These are phyloP conservation scores for Otocyon megalotis DNA, from an alignment of 2,113 vertebrate genomes.

Conservation along the genomic window DNA sequence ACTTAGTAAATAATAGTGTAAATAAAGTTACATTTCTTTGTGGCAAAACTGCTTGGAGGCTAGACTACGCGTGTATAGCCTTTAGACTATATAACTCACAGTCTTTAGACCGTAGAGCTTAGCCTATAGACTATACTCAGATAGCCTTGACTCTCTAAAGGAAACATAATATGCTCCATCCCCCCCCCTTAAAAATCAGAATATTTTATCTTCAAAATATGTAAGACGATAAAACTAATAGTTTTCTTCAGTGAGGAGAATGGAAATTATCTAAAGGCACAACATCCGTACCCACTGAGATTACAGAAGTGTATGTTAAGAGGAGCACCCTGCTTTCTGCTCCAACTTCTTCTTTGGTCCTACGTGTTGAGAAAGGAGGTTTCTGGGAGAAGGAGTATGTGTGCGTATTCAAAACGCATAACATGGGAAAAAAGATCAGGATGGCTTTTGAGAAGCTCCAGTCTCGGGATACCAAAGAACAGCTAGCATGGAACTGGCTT, in stretches of 20 bases:
- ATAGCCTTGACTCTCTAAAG: not conserved
- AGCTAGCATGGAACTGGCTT: slow-evolving; percentile 21
- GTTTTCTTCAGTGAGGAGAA: slow-evolving; percentile 6
- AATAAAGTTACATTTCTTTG: not conserved
- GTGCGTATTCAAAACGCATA: not conserved
- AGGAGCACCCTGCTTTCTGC: not conserved
- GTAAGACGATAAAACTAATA: not conserved
- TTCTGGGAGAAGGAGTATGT: not conserved
- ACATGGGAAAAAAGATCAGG: not conserved
- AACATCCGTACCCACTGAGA: not conserved
- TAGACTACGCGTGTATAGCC: not conserved
- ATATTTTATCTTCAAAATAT: slow-evolving; percentile 7
- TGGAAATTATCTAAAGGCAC: not conserved
- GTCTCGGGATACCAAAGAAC: not conserved
- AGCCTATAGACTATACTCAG: too few relatives aligned
- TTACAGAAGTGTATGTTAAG: not conserved
- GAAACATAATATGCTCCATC: not conserved
- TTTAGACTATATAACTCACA: not conserved
- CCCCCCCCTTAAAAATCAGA: not conserved
- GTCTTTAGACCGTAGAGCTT: too few relatives aligned
- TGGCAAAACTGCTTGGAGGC: not conserved
- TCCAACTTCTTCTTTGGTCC: not conserved
- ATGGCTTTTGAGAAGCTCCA: slow-evolving; percentile 32
- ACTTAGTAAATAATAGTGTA: slow-evolving; percentile 21
- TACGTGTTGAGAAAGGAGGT: not conserved